Conservation (phyloP, 1,140 invertebrate genomes). For the Orius laevigatus region DNA sequence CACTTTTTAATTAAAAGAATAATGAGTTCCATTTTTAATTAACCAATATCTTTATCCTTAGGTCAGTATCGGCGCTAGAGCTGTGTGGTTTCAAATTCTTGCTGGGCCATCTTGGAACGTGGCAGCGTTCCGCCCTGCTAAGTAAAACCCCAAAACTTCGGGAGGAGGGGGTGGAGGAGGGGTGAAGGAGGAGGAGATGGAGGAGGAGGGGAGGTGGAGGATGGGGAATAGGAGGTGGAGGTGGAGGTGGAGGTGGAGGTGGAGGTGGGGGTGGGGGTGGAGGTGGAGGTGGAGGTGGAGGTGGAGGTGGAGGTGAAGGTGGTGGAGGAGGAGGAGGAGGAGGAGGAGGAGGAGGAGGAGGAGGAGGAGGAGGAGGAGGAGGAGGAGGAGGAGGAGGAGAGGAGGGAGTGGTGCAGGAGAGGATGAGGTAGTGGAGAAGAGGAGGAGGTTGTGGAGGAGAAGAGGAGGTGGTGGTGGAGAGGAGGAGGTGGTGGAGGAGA, state of each 20-base stretch:
- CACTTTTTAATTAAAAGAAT: too few relatives aligned
- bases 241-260: not conserved
- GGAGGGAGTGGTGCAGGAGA: too few relatives aligned
- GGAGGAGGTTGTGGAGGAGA: not conserved
- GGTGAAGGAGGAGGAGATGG: not conserved
- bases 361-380: constrained; percentile 3
- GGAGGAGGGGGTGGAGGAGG: not conserved
- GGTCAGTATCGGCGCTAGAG: too few relatives aligned
- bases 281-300: not conserved
- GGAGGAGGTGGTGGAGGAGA: not conserved
- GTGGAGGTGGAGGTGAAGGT: not conserved
- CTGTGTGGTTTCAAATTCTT: too few relatives aligned
- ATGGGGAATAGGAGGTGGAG: not conserved
- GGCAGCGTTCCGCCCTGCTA: too few relatives aligned
- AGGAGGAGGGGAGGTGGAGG: not conserved
- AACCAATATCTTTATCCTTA: too few relatives aligned
- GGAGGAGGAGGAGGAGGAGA: not conserved
- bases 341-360: not conserved
- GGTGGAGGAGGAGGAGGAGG: not conserved
- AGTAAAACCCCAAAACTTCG: too few relatives aligned
- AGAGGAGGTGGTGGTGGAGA: not conserved
- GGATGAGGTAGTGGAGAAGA: not conserved
- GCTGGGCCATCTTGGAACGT: too few relatives aligned
- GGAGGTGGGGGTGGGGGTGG: not conserved
- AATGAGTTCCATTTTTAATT: too few relatives aligned